Evolutionary conservation across 53 echinoderm and acorn worm species (phyloP).

Genomic region (Apostichopus leukothele): DNA sequence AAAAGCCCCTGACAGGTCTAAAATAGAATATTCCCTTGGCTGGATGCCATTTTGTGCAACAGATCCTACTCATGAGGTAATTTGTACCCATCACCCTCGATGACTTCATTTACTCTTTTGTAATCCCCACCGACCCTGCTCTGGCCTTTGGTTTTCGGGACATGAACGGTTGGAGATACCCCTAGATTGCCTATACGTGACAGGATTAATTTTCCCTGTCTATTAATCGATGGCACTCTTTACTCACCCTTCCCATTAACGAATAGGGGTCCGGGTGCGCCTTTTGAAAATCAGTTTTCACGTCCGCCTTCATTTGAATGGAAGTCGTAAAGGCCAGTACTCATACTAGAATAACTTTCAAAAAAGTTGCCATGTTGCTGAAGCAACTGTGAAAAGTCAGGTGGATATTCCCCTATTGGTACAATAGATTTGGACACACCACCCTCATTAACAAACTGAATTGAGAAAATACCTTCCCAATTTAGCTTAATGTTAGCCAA

Average conservation of each 20-base stretch:
- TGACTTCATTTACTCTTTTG: slow-evolving; percentile 53
- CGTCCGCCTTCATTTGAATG: slow-evolving; percentile 5
- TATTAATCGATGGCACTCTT: slow-evolving; percentile 45
- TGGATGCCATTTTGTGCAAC: slow-evolving; percentile 38
- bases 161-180: not conserved
- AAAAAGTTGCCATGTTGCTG: slow-evolving; percentile 51
- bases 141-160: not conserved
- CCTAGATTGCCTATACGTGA: slow-evolving; percentile 46
- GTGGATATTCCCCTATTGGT: slow-evolving; percentile 41
- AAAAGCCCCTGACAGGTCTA: slow-evolving; percentile 47
- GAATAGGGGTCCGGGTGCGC: slow-evolving; percentile 51
- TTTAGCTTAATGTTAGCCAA: slow-evolving; percentile 49
- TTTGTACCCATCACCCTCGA: slow-evolving; percentile 55
- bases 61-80: slow-evolving; percentile 45
- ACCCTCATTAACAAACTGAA: slow-evolving; percentile 11
- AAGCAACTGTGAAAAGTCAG: slow-evolving; percentile 34
- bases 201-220: slow-evolving; percentile 20
- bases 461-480: slow-evolving; percentile 50
- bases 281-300: slow-evolving; percentile 24
- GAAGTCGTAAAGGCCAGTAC: slow-evolving; percentile 52
- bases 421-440: not conserved
- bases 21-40: slow-evolving; percentile 48
- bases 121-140: slow-evolving; percentile 59
- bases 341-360: slow-evolving; percentile 41
- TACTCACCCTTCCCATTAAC: slow-evolving; percentile 21